Percentiles rank a stretch among this genome's conserved stretches.
Evolutionary conservation across 1,140 invertebrate genomes (phyloP).

Genomic region (Oscheius sp.): DNA sequence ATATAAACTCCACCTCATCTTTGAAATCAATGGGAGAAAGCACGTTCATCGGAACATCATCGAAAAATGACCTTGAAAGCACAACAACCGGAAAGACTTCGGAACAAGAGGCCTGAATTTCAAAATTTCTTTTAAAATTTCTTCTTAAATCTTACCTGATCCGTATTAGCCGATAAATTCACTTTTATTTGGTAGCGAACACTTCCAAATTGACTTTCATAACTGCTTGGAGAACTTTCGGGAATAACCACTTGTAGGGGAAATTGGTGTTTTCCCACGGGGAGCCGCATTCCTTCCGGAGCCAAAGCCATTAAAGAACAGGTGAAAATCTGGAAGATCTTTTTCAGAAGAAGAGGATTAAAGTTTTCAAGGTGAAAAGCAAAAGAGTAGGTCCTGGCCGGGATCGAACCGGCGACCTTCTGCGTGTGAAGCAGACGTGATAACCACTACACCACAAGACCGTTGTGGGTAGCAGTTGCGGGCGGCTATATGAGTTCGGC

Average conservation of each 20-base stretch:
- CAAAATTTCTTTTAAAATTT: background rate
- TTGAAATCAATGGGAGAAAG: slow-evolving; percentile 52
- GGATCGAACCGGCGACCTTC: slow-evolving; percentile 56
- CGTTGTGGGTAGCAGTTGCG: background rate
- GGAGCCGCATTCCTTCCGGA: slow-evolving; percentile 32
- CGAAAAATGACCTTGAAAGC: slow-evolving; percentile 52
- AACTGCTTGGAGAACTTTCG: slow-evolving; percentile 46
- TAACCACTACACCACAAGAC: slow-evolving; percentile 58
- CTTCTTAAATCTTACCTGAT: slow-evolving; percentile 39
- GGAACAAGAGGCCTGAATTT: slow-evolving; percentile 44
- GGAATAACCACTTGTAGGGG: slow-evolving; percentile 45
- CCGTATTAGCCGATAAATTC: slow-evolving; percentile 44
- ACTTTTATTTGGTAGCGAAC: slow-evolving; percentile 52
- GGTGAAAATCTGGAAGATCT: slow-evolving; percentile 43
- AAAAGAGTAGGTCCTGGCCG: slow-evolving; percentile 47
- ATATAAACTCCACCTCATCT: no score
- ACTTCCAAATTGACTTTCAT: slow-evolving; percentile 55
- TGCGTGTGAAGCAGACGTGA: slow-evolving; percentile 57
- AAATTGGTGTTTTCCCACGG: slow-evolving; percentile 52
- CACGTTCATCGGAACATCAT: slow-evolving; percentile 50
- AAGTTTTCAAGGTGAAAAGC: no score
- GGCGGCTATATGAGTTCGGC: background rate
- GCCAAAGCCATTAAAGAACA: slow-evolving; percentile 35
- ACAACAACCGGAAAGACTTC: slow-evolving; percentile 56
- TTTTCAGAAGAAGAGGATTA: no score